Percentiles rank a stretch among this genome's conserved stretches.
phyloP scores from a whole-genome alignment of 2,113 vertebrate species.

The Phalacrocorax aristotelis region DNA sequence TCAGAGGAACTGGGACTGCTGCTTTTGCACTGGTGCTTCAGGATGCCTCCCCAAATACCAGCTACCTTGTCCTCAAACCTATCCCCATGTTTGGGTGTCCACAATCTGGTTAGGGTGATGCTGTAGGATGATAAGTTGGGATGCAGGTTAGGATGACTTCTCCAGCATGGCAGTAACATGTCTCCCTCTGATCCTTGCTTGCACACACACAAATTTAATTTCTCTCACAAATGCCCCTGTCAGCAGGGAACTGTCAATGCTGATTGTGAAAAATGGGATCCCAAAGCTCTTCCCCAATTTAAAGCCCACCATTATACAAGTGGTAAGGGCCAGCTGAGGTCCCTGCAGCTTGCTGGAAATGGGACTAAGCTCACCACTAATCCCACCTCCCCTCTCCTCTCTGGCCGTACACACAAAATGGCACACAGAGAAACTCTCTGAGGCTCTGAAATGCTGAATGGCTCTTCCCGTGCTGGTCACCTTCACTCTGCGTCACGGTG shows the following conservation, averaged over 20 bases:
- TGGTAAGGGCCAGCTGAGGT: background rate
- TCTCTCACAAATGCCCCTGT: background rate
- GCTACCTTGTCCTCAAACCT: background rate
- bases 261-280: background rate
- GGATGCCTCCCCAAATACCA: background rate
- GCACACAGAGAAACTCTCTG: background rate
- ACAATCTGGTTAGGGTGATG: background rate
- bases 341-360: background rate
- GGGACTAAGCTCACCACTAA: background rate
- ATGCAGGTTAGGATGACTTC: background rate
- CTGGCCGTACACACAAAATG: background rate
- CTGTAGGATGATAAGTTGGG: background rate
- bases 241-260: background rate
- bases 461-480: background rate
- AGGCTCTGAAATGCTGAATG: background rate
- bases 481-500: background rate
- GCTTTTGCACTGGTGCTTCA: background rate
- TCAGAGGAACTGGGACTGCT: background rate
- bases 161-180: background rate
- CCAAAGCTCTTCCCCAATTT: background rate
- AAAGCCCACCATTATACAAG: background rate
- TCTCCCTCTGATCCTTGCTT: no score
- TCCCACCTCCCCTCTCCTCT: background rate
- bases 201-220: background rate
- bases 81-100: rapidly evolving